Conservation (phyloP, 2,113 vertebrate species). For the Emydura subglobosa region DNA sequence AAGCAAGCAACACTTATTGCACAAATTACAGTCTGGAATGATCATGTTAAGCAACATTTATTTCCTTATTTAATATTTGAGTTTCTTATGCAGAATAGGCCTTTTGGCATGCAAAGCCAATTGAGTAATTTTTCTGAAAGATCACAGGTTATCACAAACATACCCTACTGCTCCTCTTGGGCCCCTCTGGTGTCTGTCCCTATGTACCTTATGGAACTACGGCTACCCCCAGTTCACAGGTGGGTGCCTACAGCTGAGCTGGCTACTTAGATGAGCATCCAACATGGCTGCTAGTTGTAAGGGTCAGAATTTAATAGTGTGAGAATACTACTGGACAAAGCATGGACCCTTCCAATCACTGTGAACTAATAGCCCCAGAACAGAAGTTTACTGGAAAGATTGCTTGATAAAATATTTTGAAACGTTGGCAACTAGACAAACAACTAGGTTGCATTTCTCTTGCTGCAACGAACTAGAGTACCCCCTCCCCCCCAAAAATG, state of each 20-base stretch:
- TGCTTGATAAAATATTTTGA: not conserved
- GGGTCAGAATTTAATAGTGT: not conserved
- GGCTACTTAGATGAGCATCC: not conserved
- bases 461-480: not conserved
- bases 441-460: not conserved
- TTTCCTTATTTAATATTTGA: not conserved
- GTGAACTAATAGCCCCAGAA: not conserved
- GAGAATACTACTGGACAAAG: not conserved
- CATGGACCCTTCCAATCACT: not conserved
- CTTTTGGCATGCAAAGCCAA: not conserved
- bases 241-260: not conserved
- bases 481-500: not conserved
- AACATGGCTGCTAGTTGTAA: not conserved
- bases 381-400: not conserved
- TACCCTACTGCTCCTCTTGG: not conserved
- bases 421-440: not conserved
- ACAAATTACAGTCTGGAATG: not conserved
- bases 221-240: not conserved
- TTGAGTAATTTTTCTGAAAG: not conserved
- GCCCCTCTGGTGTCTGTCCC: not conserved
- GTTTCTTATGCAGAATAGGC: not conserved
- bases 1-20: not conserved
- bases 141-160: not conserved
- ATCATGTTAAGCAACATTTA: not conserved
- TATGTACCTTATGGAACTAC: not conserved